A percentile compares a stretch with the other conserved stretches of the same genome.
Evolutionary conservation across 2,797 vertebrate genomes (phyloP).

Genomic region (Meda fulgida): DNA sequence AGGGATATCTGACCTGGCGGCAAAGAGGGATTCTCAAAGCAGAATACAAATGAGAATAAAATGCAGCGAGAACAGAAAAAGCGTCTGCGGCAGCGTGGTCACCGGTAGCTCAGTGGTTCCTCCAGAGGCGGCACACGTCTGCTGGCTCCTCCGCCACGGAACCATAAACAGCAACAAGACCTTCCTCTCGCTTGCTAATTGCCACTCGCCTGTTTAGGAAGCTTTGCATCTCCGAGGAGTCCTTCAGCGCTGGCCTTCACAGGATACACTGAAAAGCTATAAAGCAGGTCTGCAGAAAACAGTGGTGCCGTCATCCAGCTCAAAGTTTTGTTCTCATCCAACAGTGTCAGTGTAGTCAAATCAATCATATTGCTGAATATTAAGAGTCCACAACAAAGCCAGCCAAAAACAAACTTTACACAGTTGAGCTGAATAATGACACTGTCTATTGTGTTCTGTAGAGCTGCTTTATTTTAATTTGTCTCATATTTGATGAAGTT

Average conservation of each 20-base stretch:
- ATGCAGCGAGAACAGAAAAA: conserved; percentile 27
- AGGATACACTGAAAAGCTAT: conserved; percentile 15
- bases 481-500: background rate
- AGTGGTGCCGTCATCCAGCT: background rate
- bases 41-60: conserved; percentile 38
- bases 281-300: background rate
- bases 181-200: conserved; percentile 41
- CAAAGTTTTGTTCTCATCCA: background rate
- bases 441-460: background rate
- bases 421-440: background rate
- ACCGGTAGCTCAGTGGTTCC: background rate
- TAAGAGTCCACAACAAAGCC: background rate
- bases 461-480: background rate
- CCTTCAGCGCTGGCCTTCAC: conserved; percentile 28
- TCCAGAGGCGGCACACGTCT: background rate
- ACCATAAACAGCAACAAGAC: conserved; percentile 10
- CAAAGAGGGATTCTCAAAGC: conserved; percentile 37
- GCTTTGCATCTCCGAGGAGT: conserved; percentile 20
- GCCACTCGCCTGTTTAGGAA: conserved; percentile 36
- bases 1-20: conserved; percentile 73
- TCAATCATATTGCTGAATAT: background rate
- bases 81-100: background rate
- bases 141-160: background rate
- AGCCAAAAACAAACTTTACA: background rate
- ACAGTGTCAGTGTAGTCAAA: no score